phyloP scores from a whole-genome alignment of 1,140 invertebrate species.

The Agrilus planipennis region DNA sequence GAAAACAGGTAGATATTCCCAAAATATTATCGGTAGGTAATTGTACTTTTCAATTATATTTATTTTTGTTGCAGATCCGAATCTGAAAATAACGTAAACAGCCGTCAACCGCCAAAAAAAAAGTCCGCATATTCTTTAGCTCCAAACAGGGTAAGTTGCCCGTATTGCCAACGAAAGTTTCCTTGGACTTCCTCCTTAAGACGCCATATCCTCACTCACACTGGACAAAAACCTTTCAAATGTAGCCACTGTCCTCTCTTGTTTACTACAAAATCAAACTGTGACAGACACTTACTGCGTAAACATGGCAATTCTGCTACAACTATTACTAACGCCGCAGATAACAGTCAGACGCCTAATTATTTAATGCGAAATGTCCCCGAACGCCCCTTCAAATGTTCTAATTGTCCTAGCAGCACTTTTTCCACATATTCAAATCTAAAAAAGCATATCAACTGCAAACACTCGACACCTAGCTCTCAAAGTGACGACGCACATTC shows the following conservation, averaged over 20 bases:
- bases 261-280: slow-evolving; percentile 95
- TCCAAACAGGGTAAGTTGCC: slow-evolving; percentile 83
- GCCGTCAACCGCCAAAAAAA: slow-evolving; percentile 49
- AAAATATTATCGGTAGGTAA: background rate
- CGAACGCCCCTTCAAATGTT: slow-evolving; percentile 74
- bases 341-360: slow-evolving; percentile 29
- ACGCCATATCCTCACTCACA: slow-evolving; percentile 85
- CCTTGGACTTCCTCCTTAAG: slow-evolving; percentile 91
- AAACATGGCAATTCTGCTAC: slow-evolving; percentile 60
- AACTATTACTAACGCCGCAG: slow-evolving; percentile 26
- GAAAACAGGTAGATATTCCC: slow-evolving; percentile 49
- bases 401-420: slow-evolving; percentile 70
- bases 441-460: slow-evolving; percentile 61
- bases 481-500: slow-evolving; percentile 31
- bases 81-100: slow-evolving; percentile 36
- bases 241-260: slow-evolving; percentile 82
- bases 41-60: slow-evolving; percentile 7
- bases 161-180: slow-evolving; percentile 84
- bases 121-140: slow-evolving; percentile 93
- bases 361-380: slow-evolving; percentile 57
- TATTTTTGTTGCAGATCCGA: slow-evolving; percentile 39
- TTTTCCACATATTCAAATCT: slow-evolving; percentile 72
- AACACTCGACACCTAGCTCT: slow-evolving; percentile 42
- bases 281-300: slow-evolving; percentile 81
- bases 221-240: slow-evolving; percentile 92